phyloP scores from a whole-genome alignment of 2,888 invertebrate species.

The Cataglyphis altisquamis region DNA sequence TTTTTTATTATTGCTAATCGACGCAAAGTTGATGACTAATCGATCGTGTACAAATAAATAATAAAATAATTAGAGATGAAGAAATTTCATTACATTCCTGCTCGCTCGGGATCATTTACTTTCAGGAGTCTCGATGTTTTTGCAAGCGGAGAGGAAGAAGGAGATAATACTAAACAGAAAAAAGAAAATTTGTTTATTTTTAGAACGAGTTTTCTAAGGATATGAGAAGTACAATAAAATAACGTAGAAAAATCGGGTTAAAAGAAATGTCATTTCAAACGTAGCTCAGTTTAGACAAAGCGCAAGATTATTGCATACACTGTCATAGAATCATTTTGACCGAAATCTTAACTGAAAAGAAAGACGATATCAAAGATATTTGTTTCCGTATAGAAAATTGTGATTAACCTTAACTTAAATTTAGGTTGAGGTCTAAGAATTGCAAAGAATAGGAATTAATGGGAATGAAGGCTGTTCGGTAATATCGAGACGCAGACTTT shows the following conservation, averaged over 20 bases:
- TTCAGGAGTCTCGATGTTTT: neutral
- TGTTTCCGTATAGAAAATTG: neutral
- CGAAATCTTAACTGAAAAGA: neutral
- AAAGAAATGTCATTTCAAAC: neutral
- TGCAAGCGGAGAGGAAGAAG: neutral
- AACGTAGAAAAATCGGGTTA: neutral
- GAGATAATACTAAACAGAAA: neutral
- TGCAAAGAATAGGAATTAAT: neutral
- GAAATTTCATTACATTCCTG: neutral
- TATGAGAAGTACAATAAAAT: neutral
- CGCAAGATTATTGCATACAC: neutral
- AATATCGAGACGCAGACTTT: slow-evolving; percentile 1
- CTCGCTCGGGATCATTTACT: neutral
- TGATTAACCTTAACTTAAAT: neutral
- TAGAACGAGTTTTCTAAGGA: neutral
- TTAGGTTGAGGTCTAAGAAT: neutral
- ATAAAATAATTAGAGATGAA: neutral
- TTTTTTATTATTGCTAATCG: neutral
- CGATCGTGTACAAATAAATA: neutral
- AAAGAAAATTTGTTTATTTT: neutral
- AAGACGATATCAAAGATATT: neutral
- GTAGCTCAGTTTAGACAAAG: neutral
- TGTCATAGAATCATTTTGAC: neutral
- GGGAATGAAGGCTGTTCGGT: slow-evolving; percentile 10
- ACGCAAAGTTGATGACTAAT: neutral